These are phyloP conservation scores for Megalops atlanticus DNA, from an alignment of 2,113 vertebrate species.

Conservation along the genomic window DNA sequence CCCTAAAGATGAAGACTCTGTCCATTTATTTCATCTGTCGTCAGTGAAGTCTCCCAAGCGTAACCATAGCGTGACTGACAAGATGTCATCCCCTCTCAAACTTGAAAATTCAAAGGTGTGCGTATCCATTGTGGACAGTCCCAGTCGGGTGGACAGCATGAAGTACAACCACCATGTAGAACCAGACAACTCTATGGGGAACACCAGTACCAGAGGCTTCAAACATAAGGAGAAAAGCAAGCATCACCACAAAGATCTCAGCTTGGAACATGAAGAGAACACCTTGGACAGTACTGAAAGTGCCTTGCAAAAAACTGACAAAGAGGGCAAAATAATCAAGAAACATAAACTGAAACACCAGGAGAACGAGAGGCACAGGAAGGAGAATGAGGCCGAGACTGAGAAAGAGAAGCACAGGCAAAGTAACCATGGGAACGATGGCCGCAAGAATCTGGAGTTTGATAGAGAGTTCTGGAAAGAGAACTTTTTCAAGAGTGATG, in stretches of 20 bases:
- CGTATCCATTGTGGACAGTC: constrained; percentile 81
- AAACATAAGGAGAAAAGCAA: constrained; percentile 98
- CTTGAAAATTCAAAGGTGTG: constrained; percentile 90
- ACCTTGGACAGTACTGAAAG: constrained; percentile 82
- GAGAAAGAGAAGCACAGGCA: constrained; percentile 87
- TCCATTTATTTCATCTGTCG: constrained; percentile 90
- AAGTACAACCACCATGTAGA: constrained; percentile 86
- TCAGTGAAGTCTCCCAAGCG: constrained; percentile 91
- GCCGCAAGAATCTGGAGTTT: constrained; percentile 91
- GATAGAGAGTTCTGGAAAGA: constrained; percentile 99
- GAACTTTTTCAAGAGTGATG: constrained; percentile 98
- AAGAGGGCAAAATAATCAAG: constrained; percentile 90
- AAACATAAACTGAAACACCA: constrained; percentile 97
- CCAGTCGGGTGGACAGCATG: constrained; percentile 77
- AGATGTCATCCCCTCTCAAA: constrained; percentile 84
- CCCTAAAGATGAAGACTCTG: constrained; percentile 93
- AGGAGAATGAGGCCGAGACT: constrained; percentile 83
- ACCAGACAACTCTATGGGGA: constrained; percentile 84
- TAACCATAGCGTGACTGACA: constrained; percentile 86
- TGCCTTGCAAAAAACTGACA: constrained; percentile 82
- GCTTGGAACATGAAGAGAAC: constrained; percentile 79
- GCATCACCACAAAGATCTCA: constrained; percentile 86
- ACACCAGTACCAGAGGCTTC: constrained; percentile 86
- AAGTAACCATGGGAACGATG: constrained; percentile 82
- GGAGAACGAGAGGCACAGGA: constrained; percentile 85